These are phyloP conservation scores for Tinea pellionella DNA, from an alignment of 2,888 invertebrate species.

Conservation along the genomic window DNA sequence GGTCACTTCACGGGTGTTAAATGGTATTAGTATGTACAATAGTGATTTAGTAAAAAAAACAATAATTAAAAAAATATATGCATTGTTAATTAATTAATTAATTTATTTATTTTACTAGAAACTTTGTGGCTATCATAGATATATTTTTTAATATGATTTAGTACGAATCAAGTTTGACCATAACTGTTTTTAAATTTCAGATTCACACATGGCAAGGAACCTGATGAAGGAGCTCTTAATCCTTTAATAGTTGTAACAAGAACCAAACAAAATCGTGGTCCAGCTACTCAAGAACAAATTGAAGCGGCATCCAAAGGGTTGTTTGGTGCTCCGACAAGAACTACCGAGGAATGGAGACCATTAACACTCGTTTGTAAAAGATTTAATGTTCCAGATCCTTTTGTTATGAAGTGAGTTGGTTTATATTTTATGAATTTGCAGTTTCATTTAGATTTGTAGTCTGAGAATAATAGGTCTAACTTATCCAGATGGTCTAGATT, in stretches of 20 bases:
- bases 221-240: conserved; percentile 44
- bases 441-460: too few relatives aligned
- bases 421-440: too few relatives aligned
- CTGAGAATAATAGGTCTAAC: too few relatives aligned
- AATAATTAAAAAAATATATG: too few relatives aligned
- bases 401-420: conserved; percentile 37
- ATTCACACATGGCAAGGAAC: conserved; percentile 53
- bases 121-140: too few relatives aligned
- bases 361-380: conserved; percentile 85
- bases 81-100: too few relatives aligned
- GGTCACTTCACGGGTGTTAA: too few relatives aligned
- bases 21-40: too few relatives aligned
- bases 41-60: too few relatives aligned
- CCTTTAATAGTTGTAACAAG: conserved; percentile 43
- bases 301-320: conserved; percentile 80
- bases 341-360: conserved; percentile 82
- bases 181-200: conserved; percentile 24
- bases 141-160: too few relatives aligned
- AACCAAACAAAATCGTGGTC: conserved; percentile 39
- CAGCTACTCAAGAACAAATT: conserved; percentile 66
- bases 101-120: too few relatives aligned
- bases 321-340: conserved; percentile 82
- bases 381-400: conserved; percentile 93
- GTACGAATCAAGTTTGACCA: neutral
- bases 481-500: too few relatives aligned